Conservation (phyloP, 2,113 vertebrate genomes). For the Mobula hypostoma region DNA sequence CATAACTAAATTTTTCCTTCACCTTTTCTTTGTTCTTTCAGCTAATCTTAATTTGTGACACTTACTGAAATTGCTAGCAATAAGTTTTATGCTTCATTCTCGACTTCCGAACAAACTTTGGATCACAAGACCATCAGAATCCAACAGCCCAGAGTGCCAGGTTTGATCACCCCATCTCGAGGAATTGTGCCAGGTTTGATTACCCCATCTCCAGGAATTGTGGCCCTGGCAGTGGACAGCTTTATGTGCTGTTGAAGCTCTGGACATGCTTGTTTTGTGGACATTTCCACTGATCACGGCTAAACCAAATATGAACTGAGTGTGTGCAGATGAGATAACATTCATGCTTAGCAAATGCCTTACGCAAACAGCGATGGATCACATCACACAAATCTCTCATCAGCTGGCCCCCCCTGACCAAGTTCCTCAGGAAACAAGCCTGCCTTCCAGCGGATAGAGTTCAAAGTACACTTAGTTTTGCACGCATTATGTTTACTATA, state of each 20-base stretch:
- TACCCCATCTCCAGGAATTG: too few species aligned
- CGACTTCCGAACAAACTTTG: too few species aligned
- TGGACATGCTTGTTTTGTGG: neutral
- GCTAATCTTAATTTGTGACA: too few species aligned
- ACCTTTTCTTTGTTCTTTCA: too few species aligned
- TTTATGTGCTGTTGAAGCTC: neutral
- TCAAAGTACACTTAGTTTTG: too few species aligned
- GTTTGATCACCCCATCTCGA: neutral
- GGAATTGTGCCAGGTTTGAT: too few species aligned
- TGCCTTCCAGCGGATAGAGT: neutral
- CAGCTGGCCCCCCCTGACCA: neutral
- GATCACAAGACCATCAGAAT: too few species aligned
- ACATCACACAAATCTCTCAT: neutral
- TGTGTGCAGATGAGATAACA: conserved; percentile 12
- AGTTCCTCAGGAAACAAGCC: neutral
- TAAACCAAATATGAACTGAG: neutral
- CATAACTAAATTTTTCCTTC: too few species aligned
- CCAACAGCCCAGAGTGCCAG: too few species aligned
- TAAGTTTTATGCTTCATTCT: too few species aligned
- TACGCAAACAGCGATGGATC: neutral
- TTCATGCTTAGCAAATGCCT: neutral
- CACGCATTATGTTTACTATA: too few species aligned
- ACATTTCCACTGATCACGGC: neutral
- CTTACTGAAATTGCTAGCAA: too few species aligned
- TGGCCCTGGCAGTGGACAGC: neutral